Evolutionary conservation across 2,113 vertebrate species (phyloP).

Genomic region (Hucho hucho): DNA sequence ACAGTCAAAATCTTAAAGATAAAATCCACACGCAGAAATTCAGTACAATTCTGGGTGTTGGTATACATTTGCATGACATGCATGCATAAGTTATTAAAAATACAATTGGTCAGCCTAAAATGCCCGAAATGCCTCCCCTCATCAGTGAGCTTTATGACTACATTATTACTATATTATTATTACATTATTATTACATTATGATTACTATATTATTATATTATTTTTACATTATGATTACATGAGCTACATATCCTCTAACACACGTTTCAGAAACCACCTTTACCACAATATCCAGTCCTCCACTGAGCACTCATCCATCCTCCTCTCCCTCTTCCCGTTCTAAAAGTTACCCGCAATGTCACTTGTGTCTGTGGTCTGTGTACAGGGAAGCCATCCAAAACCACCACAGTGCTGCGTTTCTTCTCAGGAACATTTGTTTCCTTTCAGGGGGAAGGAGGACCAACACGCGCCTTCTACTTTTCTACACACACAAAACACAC

Average conservation of each 20-base stretch:
- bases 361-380: slow-evolving; percentile 33
- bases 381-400: slow-evolving; percentile 58
- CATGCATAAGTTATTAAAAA: no score
- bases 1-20: no score
- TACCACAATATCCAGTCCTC: slow-evolving; percentile 47
- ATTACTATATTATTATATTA: no score
- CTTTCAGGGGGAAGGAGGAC: slow-evolving; percentile 50
- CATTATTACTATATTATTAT: no score
- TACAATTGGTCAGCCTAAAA: no score
- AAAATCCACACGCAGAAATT: no score
- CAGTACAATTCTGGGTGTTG: no score
- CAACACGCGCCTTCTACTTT: slow-evolving; percentile 56
- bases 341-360: slow-evolving; percentile 51
- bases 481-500: slow-evolving; percentile 17
- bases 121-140: no score
- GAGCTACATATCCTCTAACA: neutral
- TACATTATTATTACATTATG: no score
- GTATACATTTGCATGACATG: no score
- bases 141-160: no score
- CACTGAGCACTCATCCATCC: slow-evolving; percentile 44
- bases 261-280: neutral
- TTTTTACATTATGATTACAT: no score
- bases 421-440: slow-evolving; percentile 70
- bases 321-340: slow-evolving; percentile 9
- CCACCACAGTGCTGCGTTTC: slow-evolving; percentile 45